phyloP scores from a whole-genome alignment of 2,888 invertebrate species.

The Temnothorax unifasciatus region DNA sequence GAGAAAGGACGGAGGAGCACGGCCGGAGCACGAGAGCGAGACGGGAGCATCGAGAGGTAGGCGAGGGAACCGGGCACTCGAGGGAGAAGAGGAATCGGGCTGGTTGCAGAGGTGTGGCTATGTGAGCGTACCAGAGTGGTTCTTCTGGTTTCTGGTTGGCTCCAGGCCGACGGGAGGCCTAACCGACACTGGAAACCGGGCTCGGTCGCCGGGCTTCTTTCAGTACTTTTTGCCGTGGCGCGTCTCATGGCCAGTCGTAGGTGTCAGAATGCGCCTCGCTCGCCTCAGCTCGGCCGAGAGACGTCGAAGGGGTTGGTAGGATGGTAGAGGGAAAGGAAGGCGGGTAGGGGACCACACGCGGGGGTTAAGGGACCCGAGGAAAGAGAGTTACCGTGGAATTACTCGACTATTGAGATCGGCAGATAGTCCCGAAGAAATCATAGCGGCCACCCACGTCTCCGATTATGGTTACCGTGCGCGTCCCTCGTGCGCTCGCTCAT shows the following conservation, averaged over 20 bases:
- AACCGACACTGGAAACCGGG: slow-evolving; percentile 74
- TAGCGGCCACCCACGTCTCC: slow-evolving; percentile 84
- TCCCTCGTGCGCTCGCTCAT: slow-evolving; percentile 43
- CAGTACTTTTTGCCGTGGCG: slow-evolving; percentile 71
- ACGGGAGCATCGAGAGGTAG: slow-evolving; percentile 31
- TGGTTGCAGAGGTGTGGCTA: slow-evolving; percentile 84
- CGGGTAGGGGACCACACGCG: slow-evolving; percentile 34
- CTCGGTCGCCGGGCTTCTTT: slow-evolving; percentile 68
- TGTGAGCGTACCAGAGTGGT: slow-evolving; percentile 81
- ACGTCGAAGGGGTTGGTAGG: slow-evolving; percentile 56
- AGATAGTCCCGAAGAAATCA: slow-evolving; percentile 84
- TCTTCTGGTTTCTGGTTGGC: slow-evolving; percentile 85
- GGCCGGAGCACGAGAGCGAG: slow-evolving; percentile 52
- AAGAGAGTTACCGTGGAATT: slow-evolving; percentile 79
- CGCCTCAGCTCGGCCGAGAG: slow-evolving; percentile 63
- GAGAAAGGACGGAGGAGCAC: slow-evolving; percentile 54
- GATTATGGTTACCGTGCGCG: slow-evolving; percentile 62
- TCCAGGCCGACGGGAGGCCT: slow-evolving; percentile 84
- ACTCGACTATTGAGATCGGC: slow-evolving; percentile 84
- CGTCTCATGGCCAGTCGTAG: slow-evolving; percentile 81
- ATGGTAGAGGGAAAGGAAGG: slow-evolving; percentile 28
- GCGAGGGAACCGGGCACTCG: slow-evolving; percentile 53
- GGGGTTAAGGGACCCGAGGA: slow-evolving; percentile 49
- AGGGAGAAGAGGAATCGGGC: slow-evolving; percentile 77
- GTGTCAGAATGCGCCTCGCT: slow-evolving; percentile 81